Evolutionary conservation across 2,113 vertebrate genomes (phyloP).

Genomic region (Thomomys bottae): DNA sequence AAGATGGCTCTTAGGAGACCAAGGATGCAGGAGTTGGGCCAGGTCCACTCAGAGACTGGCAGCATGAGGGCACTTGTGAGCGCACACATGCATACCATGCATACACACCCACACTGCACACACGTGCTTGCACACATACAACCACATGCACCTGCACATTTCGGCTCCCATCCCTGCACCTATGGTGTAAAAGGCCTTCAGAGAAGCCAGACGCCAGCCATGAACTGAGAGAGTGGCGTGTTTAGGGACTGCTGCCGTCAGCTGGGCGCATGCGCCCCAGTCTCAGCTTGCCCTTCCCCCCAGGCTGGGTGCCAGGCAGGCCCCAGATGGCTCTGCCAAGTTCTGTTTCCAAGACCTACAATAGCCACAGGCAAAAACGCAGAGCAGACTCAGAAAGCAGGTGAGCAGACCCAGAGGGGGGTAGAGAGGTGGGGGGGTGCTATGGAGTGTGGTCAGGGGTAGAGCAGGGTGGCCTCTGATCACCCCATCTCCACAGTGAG

Average conservation of each 20-base stretch:
- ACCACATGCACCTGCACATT: not conserved
- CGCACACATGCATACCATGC: too few species aligned
- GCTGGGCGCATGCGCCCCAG: not conserved
- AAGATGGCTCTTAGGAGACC: not conserved
- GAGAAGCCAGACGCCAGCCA: not conserved
- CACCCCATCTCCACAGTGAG: not conserved
- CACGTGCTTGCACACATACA: rapidly evolving
- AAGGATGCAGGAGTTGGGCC: not conserved
- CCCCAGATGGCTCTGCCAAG: not conserved
- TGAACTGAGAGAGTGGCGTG: not conserved
- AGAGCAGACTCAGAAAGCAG: not conserved
- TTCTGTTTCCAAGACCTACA: not conserved
- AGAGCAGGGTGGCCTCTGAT: not conserved
- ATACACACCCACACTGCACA: not conserved
- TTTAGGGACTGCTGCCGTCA: not conserved
- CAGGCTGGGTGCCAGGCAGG: not conserved
- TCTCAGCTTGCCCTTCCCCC: not conserved
- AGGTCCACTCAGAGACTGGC: rapidly evolving
- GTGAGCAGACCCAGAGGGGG: too few species aligned
- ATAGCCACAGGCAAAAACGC: not conserved
- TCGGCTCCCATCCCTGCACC: not conserved
- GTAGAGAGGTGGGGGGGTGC: too few species aligned
- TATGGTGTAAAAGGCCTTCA: not conserved
- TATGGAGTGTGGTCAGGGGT: too few species aligned
- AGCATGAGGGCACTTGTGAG: rapidly evolving